Evolutionary conservation across 2,888 invertebrate species (phyloP).

Genomic region (Steinernema scapterisci): DNA sequence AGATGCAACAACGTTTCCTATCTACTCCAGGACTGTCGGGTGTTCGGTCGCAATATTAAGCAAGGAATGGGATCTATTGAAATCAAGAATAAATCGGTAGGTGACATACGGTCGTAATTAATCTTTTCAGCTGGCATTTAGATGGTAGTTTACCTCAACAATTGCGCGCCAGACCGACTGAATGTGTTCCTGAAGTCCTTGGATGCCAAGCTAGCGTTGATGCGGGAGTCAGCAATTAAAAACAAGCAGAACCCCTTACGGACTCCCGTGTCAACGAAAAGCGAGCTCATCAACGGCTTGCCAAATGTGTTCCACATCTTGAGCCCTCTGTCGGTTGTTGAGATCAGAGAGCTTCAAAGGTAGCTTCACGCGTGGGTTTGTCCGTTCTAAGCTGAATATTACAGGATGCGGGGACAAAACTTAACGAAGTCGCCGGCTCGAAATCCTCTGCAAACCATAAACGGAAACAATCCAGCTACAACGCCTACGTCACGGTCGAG

Average conservation of each 20-base stretch:
- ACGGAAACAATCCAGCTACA: not conserved
- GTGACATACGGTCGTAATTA: not conserved
- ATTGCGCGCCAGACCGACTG: slow-evolving; percentile 52
- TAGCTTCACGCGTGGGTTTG: slow-evolving; percentile 5
- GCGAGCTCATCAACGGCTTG: slow-evolving; percentile 38
- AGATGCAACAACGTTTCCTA: slow-evolving; percentile 41
- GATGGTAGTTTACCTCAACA: slow-evolving; percentile 48
- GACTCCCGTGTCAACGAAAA: not conserved
- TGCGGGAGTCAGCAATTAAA: slow-evolving; percentile 35
- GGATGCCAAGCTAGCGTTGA: slow-evolving; percentile 53
- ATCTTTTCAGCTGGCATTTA: slow-evolving; percentile 11
- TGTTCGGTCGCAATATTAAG: slow-evolving; percentile 41
- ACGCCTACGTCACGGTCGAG: slow-evolving; percentile 7
- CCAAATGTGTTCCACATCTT: slow-evolving; percentile 51
- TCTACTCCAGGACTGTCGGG: slow-evolving; percentile 41
- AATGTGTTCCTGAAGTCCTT: slow-evolving; percentile 57
- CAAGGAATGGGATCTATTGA: slow-evolving; percentile 49
- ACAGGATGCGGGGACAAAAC: not conserved
- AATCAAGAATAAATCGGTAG: slow-evolving; percentile 46
- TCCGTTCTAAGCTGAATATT: not conserved
- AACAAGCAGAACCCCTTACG: not conserved
- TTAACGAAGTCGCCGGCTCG: not conserved
- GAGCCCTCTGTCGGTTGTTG: slow-evolving; percentile 53
- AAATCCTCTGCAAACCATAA: not conserved
- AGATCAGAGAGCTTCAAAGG: slow-evolving; percentile 51